Conservation (phyloP, 2,797 vertebrate genomes). For the Acanthurus leucopareius region DNA sequence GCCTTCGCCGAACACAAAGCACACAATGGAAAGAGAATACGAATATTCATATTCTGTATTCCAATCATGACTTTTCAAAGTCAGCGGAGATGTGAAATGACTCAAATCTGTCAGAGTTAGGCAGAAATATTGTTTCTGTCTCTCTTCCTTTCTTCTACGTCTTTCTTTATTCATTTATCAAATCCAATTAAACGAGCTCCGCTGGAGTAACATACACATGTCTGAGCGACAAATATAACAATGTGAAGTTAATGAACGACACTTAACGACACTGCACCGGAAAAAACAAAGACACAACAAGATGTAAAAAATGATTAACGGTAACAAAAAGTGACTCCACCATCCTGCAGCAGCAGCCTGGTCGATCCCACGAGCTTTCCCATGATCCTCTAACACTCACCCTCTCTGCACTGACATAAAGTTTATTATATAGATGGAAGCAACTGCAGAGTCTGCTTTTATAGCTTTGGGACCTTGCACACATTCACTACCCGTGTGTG, state of each 20-base stretch:
- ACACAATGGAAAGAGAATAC: conserved; percentile 30
- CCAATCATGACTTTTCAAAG: conserved; percentile 74
- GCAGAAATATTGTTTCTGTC: conserved; percentile 41
- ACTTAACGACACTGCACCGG: not conserved
- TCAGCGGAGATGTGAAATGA: conserved; percentile 60
- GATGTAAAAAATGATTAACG: conserved; percentile 46
- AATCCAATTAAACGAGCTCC: conserved; percentile 57
- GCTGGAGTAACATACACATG: conserved; percentile 34
- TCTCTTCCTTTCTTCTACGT: conserved; percentile 6
- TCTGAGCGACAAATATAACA: conserved; percentile 42
- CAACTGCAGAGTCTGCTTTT: conserved; percentile 24
- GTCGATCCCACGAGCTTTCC: conserved; percentile 24
- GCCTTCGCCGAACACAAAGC: conserved; percentile 24
- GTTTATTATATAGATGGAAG: conserved; percentile 22
- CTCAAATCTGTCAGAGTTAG: conserved; percentile 62
- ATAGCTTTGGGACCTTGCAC: conserved; percentile 12
- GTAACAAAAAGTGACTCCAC: conserved; percentile 20
- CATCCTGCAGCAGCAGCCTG: not conserved
- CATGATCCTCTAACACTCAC: conserved; percentile 22
- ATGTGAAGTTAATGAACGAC: conserved; percentile 34
- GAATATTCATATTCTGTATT: conserved; percentile 68
- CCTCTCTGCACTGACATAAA: conserved; percentile 10
- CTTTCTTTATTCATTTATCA: conserved; percentile 44
- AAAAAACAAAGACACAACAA: conserved; percentile 29
- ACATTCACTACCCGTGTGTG: conserved; percentile 3